Evolutionary conservation across 1,140 invertebrate genomes (phyloP), one percentile per base, ranked within the genome.

Genomic region (Brachionus manjavacas): DNA sequence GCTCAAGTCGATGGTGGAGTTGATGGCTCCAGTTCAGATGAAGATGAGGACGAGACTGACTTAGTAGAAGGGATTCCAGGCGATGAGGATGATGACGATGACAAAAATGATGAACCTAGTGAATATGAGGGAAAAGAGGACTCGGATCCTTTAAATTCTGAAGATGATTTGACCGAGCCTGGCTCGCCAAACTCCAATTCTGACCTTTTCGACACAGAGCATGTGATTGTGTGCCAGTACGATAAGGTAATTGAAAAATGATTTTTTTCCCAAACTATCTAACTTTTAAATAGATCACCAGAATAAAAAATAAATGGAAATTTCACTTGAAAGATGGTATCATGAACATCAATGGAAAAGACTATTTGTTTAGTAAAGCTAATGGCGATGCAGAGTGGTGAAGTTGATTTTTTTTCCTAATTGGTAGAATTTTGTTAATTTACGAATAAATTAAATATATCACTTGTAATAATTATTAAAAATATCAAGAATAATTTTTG

Each of bases 311-410:
- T 88, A 97, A 97, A 89, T 99, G 97, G 97, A 99, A 99, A 91
- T 99, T 99, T 89, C 95, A 97, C 90, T 91, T 99, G 79, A 99
- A 99, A 91, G 97, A 99, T 91, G 97, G 97, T 66, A 99, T 99
- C 85, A 99, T 99, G 97, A 98, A 98, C 91, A 92, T 99, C 86
- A 93, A 94, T 87, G 96, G 97, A 16, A 96, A 96, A 90, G 97
- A 99, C 91, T 99, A 94, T 91, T 95, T 99, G 85, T 99, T 99
- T 90, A 96, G 98, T 91, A 98, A 96, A 91, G 96, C 96, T 4
- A 96, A 93, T 87, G 98, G 97, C 85, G 98, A 99, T 92, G 96
- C 97, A 39, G 97, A 99, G 88, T 99, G 97, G 96, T 98, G 52
- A 60, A 60, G n/a, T 20, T 8, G 3, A 23, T 60, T 23, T 8